Percentiles rank a stretch among this genome's conserved stretches.
These are phyloP conservation scores for Podarcis raffonei DNA, from an alignment of 2,113 vertebrate species.

Conservation along the genomic window DNA sequence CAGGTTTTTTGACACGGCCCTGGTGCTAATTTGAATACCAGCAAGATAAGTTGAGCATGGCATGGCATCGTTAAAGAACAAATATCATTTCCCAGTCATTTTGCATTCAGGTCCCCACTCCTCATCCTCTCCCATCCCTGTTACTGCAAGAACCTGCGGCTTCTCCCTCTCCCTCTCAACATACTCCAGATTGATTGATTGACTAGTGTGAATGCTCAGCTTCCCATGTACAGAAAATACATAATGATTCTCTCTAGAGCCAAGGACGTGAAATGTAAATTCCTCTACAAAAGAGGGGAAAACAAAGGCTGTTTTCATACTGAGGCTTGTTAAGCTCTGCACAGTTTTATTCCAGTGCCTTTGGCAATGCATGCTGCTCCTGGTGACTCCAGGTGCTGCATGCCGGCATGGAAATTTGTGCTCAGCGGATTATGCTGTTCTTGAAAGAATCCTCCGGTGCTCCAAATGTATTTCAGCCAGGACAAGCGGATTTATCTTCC, in stretches of 20 bases:
- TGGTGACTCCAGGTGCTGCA: conserved; percentile 3
- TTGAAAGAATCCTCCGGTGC: not conserved
- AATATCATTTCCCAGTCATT: not conserved
- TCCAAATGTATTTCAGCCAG: conserved; percentile 23
- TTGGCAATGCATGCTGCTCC: conserved; percentile 40
- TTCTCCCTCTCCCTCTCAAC: conserved; percentile 6
- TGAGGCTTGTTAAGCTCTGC: conserved; percentile 43
- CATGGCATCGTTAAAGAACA: not conserved
- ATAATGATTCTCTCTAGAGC: conserved; percentile 30
- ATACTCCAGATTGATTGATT: conserved; percentile 17
- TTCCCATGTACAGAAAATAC: conserved; percentile 15
- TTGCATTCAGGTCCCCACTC: not conserved
- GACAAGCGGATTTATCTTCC: conserved; percentile 39
- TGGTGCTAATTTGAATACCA: not conserved
- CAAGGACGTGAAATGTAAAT: conserved; percentile 35
- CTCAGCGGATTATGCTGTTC: not conserved
- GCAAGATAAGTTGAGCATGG: not conserved
- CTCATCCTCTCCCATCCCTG: not conserved
- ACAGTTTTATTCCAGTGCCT: conserved; percentile 47
- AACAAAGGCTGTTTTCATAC: not conserved
- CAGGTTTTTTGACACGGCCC: too few relatives aligned
- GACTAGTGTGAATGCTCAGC: conserved; percentile 37
- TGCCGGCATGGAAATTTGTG: not conserved
- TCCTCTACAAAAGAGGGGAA: conserved; percentile 23
- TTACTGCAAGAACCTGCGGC: conserved; percentile 2